Evolutionary conservation across 2,113 vertebrate genomes (phyloP), one percentile per base, ranked within the genome.

Genomic region (Catagonus wagneri): DNA sequence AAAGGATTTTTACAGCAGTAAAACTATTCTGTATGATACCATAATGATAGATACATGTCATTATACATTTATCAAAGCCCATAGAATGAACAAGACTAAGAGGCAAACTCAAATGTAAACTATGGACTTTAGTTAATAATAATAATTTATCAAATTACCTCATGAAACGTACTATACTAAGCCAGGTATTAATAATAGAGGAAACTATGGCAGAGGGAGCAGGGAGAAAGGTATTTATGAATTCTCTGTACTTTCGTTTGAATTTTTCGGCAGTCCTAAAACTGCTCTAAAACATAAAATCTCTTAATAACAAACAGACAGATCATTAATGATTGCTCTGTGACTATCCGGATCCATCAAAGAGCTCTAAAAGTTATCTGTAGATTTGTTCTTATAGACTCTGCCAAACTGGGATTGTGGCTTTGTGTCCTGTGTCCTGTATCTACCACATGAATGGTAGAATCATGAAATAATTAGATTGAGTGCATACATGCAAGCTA

Each of bases 251-350:
- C 16, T 93, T 89, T 93, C 25, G 8, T 34, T 4, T 87, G 44
- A 71, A 27, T 63, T 93, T 94, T 74, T 74, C 52, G 75, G 9
- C 60, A 83, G 95, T 78, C 32, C 50, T 22, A 25, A 85, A 86
- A 61, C 36, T 81, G 11, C 13, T 79, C 29, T 91, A 92, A 80
- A 88, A 29, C 14, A 39, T 50, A 60, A 68, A 94, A 1, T 56
- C 16, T 80, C 80, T 68, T 78, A 66, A 74, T 93, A 95, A 34
- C 15, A 93, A 44, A 86, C 27, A n/a, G 58, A 27, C 7, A 5
- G 17, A 20, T 69, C 25, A 25, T 69, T 63, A 54, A 84, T 63
- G 80, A 10, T 80, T 14, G 58, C 58, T 54, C 2, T 52, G 25
- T 52, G 72, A 79, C 89, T 29, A 71, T 12, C 34, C 23, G 63